Conservation (phyloP, 2,888 invertebrate species). For the Molorchus minor region DNA sequence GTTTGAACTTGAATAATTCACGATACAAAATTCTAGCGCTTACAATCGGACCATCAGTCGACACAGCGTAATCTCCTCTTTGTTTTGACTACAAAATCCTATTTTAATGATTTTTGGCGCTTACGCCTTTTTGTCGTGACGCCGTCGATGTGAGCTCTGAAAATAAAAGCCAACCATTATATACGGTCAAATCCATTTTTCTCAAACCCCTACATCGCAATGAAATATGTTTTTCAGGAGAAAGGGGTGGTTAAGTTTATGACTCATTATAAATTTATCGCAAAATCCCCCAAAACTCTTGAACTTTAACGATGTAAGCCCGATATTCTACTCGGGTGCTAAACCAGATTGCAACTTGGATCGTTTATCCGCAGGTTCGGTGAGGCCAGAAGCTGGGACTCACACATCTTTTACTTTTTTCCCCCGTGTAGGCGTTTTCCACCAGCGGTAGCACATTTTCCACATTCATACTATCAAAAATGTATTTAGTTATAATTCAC, state of each 20-base stretch:
- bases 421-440: neutral
- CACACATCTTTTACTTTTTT: constrained; percentile 25
- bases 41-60: no score
- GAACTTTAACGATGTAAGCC: constrained; percentile 52
- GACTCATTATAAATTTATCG: constrained; percentile 42
- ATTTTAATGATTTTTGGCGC: no score
- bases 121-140: no score
- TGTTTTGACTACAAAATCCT: no score
- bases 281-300: constrained; percentile 44
- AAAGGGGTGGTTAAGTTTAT: constrained; percentile 48
- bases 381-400: constrained; percentile 26
- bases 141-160: no score
- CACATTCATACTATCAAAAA: neutral
- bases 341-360: constrained; percentile 47
- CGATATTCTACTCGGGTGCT: constrained; percentile 49
- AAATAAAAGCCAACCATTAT: no score
- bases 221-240: constrained; percentile 23
- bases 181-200: no score
- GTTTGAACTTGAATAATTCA: no score
- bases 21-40: no score
- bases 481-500: no score
- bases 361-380: constrained; percentile 44
- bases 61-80: no score
- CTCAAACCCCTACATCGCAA: neutral
- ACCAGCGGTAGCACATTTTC: neutral